A percentile compares a stretch with the other conserved stretches of the same genome.
Evolutionary conservation across 2,888 invertebrate species (phyloP).

Genomic region (Chloromyia formosa): DNA sequence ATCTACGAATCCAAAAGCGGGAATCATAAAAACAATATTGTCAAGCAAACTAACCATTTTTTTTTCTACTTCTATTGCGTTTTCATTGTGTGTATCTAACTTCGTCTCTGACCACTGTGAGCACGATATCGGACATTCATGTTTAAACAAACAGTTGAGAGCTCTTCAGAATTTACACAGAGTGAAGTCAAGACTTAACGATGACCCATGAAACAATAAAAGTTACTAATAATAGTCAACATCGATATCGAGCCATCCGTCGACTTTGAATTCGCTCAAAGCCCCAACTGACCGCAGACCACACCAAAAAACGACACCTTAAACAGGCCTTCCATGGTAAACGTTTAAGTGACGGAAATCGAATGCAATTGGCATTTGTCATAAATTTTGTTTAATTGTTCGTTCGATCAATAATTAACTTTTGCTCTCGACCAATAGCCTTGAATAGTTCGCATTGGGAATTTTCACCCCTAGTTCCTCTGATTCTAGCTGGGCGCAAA

Average conservation of each 20-base stretch:
- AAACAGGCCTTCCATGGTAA: conserved; percentile 10
- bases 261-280: conserved; percentile 7
- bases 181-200: conserved; percentile 30
- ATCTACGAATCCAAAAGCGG: conserved; percentile 31
- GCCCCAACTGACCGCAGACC: conserved; percentile 11
- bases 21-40: conserved; percentile 6
- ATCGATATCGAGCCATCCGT: neutral
- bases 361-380: conserved; percentile 37
- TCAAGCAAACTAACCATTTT: conserved; percentile 25
- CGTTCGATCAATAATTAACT: conserved; percentile 32
- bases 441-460: neutral
- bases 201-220: conserved; percentile 28
- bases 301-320: conserved; percentile 36
- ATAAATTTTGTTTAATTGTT: conserved; percentile 42
- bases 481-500: no score
- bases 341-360: conserved; percentile 31
- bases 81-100: conserved; percentile 8
- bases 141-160: conserved; percentile 9
- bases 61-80: conserved; percentile 7
- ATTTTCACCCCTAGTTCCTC: neutral
- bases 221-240: conserved; percentile 33
- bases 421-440: conserved; percentile 18
- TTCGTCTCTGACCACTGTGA: neutral
- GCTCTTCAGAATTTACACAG: conserved; percentile 33
- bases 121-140: neutral